Evolutionary conservation across 2,888 invertebrate species (phyloP).

Genomic region (Caenorhabditis zanzibari): DNA sequence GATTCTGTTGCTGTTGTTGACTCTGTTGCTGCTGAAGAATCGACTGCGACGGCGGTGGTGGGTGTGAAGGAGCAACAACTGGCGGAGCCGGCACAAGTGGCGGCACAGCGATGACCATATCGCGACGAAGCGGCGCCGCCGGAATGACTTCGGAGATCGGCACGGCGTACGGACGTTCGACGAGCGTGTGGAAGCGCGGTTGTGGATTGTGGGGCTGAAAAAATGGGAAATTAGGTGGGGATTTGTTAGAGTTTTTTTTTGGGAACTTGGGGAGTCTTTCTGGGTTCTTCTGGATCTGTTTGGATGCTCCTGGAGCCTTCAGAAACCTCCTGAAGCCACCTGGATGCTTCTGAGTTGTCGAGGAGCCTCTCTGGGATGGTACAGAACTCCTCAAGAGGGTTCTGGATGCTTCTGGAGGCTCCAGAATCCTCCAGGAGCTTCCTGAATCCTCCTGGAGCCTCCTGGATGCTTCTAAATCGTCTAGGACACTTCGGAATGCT

Average conservation of each 20-base stretch:
- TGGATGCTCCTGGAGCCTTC: too few species aligned
- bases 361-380: too few species aligned
- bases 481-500: too few species aligned
- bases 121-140: constrained; percentile 13
- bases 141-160: constrained; percentile 9
- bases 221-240: not conserved
- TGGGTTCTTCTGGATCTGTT: not conserved
- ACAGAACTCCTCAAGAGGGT: too few species aligned
- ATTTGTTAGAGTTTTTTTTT: not conserved
- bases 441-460: too few species aligned
- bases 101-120: constrained; percentile 46
- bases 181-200: constrained; percentile 30
- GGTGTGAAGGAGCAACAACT: not conserved
- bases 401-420: too few species aligned
- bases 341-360: too few species aligned
- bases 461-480: too few species aligned
- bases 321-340: too few species aligned
- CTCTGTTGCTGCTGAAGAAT: not conserved
- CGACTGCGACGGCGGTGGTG: not conserved
- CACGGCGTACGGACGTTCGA: constrained; percentile 47
- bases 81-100: not conserved
- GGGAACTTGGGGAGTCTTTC: not conserved
- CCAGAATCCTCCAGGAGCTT: too few species aligned
- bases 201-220: constrained; percentile 10
- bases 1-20: not conserved